These are phyloP conservation scores for Melanotaenia nigrans DNA, from an alignment of 2,797 vertebrate species.

Conservation along the genomic window DNA sequence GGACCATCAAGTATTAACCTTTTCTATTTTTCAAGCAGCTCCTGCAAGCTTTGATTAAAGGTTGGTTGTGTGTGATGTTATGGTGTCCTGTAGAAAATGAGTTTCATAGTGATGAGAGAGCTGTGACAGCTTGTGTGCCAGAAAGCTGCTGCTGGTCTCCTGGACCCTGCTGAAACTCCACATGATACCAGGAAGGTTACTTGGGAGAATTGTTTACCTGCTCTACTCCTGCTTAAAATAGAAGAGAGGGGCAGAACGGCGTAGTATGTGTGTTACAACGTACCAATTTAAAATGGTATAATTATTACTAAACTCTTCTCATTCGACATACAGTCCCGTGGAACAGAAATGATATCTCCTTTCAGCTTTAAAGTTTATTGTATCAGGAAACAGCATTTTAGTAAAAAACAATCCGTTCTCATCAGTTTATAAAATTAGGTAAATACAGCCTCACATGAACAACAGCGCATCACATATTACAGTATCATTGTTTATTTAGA, in stretches of 20 bases:
- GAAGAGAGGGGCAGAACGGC: not conserved
- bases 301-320: not conserved
- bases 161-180: not conserved
- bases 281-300: not conserved
- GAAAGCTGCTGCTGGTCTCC: not conserved
- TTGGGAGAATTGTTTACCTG: not conserved
- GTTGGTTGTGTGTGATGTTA: not conserved
- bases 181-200: not conserved
- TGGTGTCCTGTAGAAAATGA: constrained; percentile 1
- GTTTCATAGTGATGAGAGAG: constrained; percentile 3
- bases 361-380: not conserved
- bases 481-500: too few relatives aligned
- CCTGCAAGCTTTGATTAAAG: not conserved
- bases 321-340: not conserved
- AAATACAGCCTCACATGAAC: too few relatives aligned
- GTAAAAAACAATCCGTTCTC: too few relatives aligned
- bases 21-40: not conserved
- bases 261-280: not conserved
- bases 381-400: too few relatives aligned
- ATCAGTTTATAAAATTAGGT: too few relatives aligned
- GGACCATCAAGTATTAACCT: too few relatives aligned
- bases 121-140: constrained; percentile 5
- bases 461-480: too few relatives aligned
- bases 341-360: not conserved
- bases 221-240: not conserved